These are phyloP conservation scores for Drosophila truncata DNA, from an alignment of 1,140 invertebrate genomes.

Conservation along the genomic window DNA sequence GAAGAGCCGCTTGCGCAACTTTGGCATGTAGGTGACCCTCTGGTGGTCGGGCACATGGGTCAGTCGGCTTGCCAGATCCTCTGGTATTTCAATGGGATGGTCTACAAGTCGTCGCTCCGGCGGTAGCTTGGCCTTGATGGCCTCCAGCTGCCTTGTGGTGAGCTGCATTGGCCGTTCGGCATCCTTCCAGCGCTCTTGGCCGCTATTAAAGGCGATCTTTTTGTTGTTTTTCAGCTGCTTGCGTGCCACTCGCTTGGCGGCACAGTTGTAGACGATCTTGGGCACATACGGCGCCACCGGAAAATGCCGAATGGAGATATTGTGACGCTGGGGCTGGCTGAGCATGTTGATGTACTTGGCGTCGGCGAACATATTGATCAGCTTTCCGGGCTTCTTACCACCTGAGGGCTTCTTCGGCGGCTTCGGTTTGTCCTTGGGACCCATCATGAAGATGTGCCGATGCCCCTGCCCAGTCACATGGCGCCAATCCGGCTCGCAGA, in stretches of 20 bases:
- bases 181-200: constrained; percentile 75
- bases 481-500: constrained; percentile 70
- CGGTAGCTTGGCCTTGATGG: constrained; percentile 57
- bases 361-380: constrained; percentile 65
- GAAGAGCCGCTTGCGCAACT: constrained; percentile 70
- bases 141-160: constrained; percentile 62
- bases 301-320: constrained; percentile 33
- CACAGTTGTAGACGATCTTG: constrained; percentile 67
- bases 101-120: constrained; percentile 57
- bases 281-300: constrained; percentile 39
- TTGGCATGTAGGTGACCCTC: constrained; percentile 58
- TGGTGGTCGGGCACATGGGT: constrained; percentile 61
- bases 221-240: constrained; percentile 79
- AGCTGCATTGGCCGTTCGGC: constrained; percentile 47
- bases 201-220: constrained; percentile 76
- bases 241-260: constrained; percentile 55
- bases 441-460: constrained; percentile 56
- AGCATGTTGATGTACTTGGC: constrained; percentile 75
- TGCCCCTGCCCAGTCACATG: constrained; percentile 65
- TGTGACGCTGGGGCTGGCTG: constrained; percentile 36
- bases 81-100: constrained; percentile 40
- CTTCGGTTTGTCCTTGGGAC: constrained; percentile 22
- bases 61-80: constrained; percentile 35
- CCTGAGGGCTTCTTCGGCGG: constrained; percentile 3
- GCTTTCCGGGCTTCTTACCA: constrained; percentile 60